These are phyloP conservation scores for Drosophila yooni DNA, from an alignment of 2,888 invertebrate species.

Conservation along the genomic window DNA sequence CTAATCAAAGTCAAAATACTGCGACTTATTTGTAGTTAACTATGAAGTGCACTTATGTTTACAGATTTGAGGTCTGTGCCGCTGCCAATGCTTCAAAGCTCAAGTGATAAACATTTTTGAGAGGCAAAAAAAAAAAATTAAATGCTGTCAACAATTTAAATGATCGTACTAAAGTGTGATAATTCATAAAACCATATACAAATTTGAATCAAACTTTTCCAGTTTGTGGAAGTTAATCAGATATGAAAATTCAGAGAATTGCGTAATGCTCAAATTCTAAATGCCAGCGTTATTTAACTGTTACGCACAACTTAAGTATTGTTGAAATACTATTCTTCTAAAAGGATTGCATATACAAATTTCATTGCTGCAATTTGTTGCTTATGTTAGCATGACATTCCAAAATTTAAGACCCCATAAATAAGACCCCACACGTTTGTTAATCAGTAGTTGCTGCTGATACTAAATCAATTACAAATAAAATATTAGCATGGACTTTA, in stretches of 20 bases:
- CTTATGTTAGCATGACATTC: not conserved
- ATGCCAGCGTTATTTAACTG: not conserved
- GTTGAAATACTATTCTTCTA: not conserved
- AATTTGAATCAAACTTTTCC: not conserved
- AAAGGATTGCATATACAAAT: not conserved
- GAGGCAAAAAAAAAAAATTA: not conserved
- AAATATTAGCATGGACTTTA: not conserved
- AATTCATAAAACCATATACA: not conserved
- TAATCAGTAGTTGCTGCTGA: not conserved
- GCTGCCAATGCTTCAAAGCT: not conserved
- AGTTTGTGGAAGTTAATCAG: not conserved
- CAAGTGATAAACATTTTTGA: not conserved
- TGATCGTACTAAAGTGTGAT: not conserved
- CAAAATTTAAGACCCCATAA: not conserved
- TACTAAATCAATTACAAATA: not conserved
- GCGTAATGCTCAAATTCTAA: not conserved
- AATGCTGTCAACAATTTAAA: not conserved
- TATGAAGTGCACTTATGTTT: slow-evolving; percentile 6
- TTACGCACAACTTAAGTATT: not conserved
- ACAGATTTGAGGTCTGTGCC: not conserved
- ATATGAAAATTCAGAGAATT: not conserved
- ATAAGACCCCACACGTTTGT: not conserved
- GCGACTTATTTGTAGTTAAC: not conserved
- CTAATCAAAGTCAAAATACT: slow-evolving; percentile 4
- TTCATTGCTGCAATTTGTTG: not conserved